Conservation (phyloP, 2,888 invertebrate genomes). For the Drosophila limbata region DNA sequence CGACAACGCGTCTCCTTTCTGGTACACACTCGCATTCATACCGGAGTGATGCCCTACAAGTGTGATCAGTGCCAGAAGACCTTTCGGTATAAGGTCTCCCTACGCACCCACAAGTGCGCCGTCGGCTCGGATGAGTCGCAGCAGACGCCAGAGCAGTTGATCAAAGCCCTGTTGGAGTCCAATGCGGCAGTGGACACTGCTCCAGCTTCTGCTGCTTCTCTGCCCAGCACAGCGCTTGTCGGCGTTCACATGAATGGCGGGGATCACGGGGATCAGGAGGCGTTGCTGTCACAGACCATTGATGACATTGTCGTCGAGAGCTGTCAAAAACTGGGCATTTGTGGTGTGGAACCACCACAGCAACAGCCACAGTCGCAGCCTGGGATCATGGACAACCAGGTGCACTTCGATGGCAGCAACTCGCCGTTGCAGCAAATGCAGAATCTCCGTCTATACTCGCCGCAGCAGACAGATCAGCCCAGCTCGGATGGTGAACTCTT, state of each 20-base stretch:
- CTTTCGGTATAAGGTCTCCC: constrained; percentile 94
- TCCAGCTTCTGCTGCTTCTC: constrained; percentile 82
- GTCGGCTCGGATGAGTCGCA: constrained; percentile 39
- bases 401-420: constrained; percentile 83
- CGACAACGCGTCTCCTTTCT: constrained; percentile 94
- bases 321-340: constrained; percentile 84
- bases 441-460: constrained; percentile 87
- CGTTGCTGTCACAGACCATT: constrained; percentile 80
- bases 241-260: constrained; percentile 46
- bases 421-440: constrained; percentile 89
- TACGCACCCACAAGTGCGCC: constrained; percentile 92
- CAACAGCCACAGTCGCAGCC: constrained; percentile 19
- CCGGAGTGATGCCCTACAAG: constrained; percentile 94
- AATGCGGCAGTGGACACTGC: constrained; percentile 51
- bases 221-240: constrained; percentile 84
- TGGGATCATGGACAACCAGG: constrained; percentile 85
- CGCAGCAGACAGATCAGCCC: constrained; percentile 52
- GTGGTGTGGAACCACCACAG: constrained; percentile 51
- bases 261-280: constrained; percentile 75
- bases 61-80: constrained; percentile 92
- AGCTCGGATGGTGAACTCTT: constrained; percentile 71
- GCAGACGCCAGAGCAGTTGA: constrained; percentile 78
- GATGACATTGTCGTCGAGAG: constrained; percentile 85
- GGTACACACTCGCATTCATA: constrained; percentile 92
- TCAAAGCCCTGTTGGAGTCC: constrained; percentile 79